A percentile compares a stretch with the other conserved stretches of the same genome.
These are phyloP conservation scores for Gymnogyps californianus DNA, from an alignment of 2,113 vertebrate genomes.

Conservation along the genomic window DNA sequence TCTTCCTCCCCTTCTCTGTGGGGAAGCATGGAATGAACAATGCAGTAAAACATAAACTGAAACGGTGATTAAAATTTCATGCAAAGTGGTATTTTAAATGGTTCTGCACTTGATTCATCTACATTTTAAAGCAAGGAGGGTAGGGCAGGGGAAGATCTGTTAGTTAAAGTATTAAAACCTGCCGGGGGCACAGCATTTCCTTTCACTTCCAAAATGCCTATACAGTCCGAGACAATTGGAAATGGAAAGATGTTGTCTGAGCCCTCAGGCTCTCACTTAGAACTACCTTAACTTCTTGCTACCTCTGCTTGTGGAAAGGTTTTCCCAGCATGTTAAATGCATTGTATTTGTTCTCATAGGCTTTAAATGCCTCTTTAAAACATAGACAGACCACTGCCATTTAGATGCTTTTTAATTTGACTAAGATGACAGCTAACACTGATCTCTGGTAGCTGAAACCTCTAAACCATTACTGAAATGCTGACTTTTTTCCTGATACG, in stretches of 20 bases:
- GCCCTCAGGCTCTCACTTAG: not conserved
- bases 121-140: not conserved
- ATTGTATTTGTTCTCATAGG: not conserved
- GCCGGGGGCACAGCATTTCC: not conserved
- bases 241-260: constrained; percentile 11
- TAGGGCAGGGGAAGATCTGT: not conserved
- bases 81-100: not conserved
- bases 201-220: not conserved
- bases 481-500: not conserved
- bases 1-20: not conserved
- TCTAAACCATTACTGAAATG: not conserved
- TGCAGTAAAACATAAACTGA: not conserved
- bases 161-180: constrained; percentile 5
- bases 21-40: not conserved
- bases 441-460: not conserved
- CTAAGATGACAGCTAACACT: not conserved
- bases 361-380: not conserved
- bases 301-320: not conserved
- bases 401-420: not conserved
- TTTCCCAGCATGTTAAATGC: not conserved
- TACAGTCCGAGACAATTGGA: not conserved
- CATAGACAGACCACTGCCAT: not conserved
- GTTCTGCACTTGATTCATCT: not conserved
- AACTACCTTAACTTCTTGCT: not conserved
- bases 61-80: not conserved